These are phyloP conservation scores for Corapipo altera DNA, from an alignment of 2,113 vertebrate species.

Conservation along the genomic window DNA sequence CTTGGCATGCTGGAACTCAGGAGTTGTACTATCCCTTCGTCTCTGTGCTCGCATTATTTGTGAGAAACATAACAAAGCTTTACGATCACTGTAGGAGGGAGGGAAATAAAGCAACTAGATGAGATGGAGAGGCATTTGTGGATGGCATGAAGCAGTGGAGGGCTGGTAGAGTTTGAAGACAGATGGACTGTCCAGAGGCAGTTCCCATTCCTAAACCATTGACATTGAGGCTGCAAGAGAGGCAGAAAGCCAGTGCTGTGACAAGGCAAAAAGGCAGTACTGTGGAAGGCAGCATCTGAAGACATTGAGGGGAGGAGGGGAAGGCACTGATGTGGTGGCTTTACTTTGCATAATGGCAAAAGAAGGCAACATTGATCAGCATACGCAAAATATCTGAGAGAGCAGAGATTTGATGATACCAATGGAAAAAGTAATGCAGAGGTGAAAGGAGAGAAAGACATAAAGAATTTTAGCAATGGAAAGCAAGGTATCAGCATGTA, in stretches of 20 bases:
- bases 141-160: background rate
- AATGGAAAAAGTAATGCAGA: background rate
- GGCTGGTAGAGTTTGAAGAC: background rate
- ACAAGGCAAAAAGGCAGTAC: background rate
- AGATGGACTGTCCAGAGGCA: background rate
- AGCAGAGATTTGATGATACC: background rate
- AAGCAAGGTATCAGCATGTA: background rate
- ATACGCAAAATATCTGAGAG: background rate
- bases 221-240: background rate
- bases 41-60: accelerated
- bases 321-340: background rate
- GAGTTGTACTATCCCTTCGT: background rate
- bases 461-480: background rate
- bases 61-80: background rate
- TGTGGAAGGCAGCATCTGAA: background rate
- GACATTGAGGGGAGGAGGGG: background rate
- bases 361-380: background rate
- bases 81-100: background rate
- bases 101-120: background rate
- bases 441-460: background rate
- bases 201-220: background rate
- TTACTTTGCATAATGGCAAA: background rate
- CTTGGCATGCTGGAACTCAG: background rate
- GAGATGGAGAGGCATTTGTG: background rate
- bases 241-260: background rate